Evolutionary conservation across 1,140 invertebrate species (phyloP), one percentile per base, ranked within the genome.

Genomic region (Leptinotarsa texana): DNA sequence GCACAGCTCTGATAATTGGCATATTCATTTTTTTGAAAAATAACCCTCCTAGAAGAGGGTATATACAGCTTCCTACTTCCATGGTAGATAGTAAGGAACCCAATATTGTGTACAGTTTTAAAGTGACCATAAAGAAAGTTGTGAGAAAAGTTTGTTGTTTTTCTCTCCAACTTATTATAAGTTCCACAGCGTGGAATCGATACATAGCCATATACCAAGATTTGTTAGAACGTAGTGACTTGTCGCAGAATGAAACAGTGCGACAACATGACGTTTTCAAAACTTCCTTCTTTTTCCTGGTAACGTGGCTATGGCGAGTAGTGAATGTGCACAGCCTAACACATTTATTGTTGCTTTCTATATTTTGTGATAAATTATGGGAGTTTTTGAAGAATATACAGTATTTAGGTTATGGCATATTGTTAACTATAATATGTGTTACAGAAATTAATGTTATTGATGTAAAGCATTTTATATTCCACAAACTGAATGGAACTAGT

Each of bases 281-380:
- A 77, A 92, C 92, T 3, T 87, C 88, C 0, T 89, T 90, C 33
- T 95, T 95, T 79, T 94, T 93, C 86, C 85, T 89, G 6, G 87
- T 95, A 0, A 89, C 92, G 1, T 92, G 90, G 82, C 82, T 93
- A 62, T 96, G 94, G 94, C 89, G 93, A 74, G 84, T 95, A 0
- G 88, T 93, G 1, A 95, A 95, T 82, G 92, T 93, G 0, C 94
- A 95, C 81, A 92, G 92, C 42, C 87, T 94, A 73, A 84, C 94
- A 18, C 93, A 96, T 84, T 89, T 92, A 73, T 82, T 95, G 15
- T 88, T 95, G 6, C 83, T 95, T 33, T 90, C 92, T 27, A 91
- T 96, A 74, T 94, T 95, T 84, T 90, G 93, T 81, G 93, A 95
- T 88, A 93, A 92, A 80, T 84, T 92, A 3, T 93, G 92, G 91